Base-by-base conservation (phyloP, 2,888 invertebrate species). In the Eubasilissa splendida region DNA sequence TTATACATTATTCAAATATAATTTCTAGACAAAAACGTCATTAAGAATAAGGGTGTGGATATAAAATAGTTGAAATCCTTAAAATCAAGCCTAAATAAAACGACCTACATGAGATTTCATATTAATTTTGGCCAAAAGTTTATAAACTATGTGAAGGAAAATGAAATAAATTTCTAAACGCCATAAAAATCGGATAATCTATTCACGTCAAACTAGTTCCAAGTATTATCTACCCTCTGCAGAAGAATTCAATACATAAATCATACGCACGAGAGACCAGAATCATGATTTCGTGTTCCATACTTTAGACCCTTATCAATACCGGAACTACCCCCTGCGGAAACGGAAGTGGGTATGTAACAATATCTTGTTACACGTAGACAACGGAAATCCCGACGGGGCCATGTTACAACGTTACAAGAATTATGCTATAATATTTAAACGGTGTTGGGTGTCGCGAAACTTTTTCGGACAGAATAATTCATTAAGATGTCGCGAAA, bases 311-410 rank as follows among this genome's bases (percentile, higher is more conserved):
- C 70, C 70, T 70, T 70, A 70, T 70, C 70, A 70, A 70, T 70
- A 70, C 14, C 70, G 70, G 70, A 70, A 70, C 31, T 54, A 53
- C 53, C 70, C 54, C 54, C 70, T 22, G 22, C 70, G 70, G 70
- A 70, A 70, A 14, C 70, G 70, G 70, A 70, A 70, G 54, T 54
- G 54, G 70, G 70, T 54, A 50, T 54, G 70, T 70, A 70, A 70
- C 70, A 70, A 70, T 70, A 70, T 70, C 70, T 70, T 70, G 70
- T 70, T 53, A 70, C 70, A 54, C 70, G 70, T 70, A 70, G 70
- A 70, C 53, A 70, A n/a, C 70, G 70, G 70, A 70, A 54, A 11
- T 70, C 70, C 70, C 11, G 14, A 11, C 22, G 70, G 70, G 70
- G 54, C 14, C 66, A 12, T 70, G 70, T 33, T 12, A 31, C 14